phyloP scores from a whole-genome alignment of 2,113 vertebrate species.

The Tetrax tetrax region DNA sequence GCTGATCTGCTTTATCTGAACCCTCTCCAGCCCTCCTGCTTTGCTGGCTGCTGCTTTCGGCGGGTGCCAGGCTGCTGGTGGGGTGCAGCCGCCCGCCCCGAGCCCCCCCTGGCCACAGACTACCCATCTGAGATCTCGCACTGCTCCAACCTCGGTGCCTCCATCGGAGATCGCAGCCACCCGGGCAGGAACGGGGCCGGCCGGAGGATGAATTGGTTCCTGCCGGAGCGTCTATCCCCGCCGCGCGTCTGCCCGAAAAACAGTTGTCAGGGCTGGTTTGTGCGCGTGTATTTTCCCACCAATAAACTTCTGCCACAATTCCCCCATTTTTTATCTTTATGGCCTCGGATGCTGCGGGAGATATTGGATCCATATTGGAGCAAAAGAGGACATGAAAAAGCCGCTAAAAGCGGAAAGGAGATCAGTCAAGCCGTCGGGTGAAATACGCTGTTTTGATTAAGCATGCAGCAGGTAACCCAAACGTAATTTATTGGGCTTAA shows the following conservation, averaged over 20 bases:
- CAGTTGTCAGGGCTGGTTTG: background rate
- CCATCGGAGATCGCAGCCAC: accelerated
- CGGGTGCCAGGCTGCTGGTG: accelerated
- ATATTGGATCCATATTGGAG: conserved; percentile 35
- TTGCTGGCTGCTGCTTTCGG: accelerated
- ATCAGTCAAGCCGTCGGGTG: conserved; percentile 13
- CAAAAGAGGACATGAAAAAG: conserved; percentile 19
- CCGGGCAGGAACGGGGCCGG: accelerated
- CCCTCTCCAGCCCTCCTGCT: background rate
- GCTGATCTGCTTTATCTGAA: accelerated
- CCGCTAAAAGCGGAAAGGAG: background rate
- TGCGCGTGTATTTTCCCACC: background rate
- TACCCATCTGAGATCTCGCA: accelerated
- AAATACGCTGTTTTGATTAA: background rate
- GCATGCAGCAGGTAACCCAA: background rate
- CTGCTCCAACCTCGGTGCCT: accelerated
- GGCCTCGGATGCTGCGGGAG: background rate
- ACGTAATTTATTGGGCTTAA: background rate
- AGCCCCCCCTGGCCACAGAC: accelerated
- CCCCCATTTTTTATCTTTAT: conserved; percentile 60
- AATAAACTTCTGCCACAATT: conserved; percentile 4
- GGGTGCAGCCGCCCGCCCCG: accelerated
- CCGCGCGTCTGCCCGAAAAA: background rate
- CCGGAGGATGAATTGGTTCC: background rate
- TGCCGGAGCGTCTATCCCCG: background rate